Evolutionary conservation across 2,888 invertebrate species (phyloP), one percentile per base, ranked within the genome.

Genomic region (Epistrophe grossulariae): DNA sequence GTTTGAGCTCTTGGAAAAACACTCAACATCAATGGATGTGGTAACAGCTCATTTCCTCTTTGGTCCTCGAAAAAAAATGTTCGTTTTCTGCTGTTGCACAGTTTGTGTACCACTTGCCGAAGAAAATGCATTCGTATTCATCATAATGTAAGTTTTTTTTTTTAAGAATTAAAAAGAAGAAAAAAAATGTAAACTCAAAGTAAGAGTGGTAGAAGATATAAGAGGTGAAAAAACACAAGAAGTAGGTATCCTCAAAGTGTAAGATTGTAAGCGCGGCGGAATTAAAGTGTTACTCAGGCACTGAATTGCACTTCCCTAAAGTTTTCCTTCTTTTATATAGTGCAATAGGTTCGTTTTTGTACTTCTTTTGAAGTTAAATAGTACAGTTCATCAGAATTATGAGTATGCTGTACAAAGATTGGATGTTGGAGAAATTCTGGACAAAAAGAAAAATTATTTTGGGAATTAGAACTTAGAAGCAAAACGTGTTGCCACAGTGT

Each of bases 11-110:
- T 79, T 87, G 71, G 45, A 79, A 82, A 43, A 68, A 79, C 60
- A 87, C 87, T 87, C 83, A 71, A 68, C 83, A 83, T 76, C 87
- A 79, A 83, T 60, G 83, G 72, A 79, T 83, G 79, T 76, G 83
- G 82, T 79, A 87, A 87, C 76, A 79, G 83, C 83, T 87, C 83
- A 87, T 87, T 87, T 83, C 82, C 82, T 87, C 79, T 79, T 70
- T n/a, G 70, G 68, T 62, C 45, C 76, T 80, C 62, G 50, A 59
- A 40, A 55, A 55, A 66, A 70, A 66, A 64, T 71, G 43, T 71
- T 76, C 71, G 71, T 50, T 68, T 68, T 10, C 17, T 48, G 31
- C 55, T 55, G 70, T 38, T 55, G 52, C 59, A 57, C 13, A 82
- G 78, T 85, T 82, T 82, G 73, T 81, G 78, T 72, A 78, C 77